These are phyloP conservation scores for Cliona cf. orientalis DNA, from an alignment of 37 sponge, comb jelly and placozoan species.

Conservation along the genomic window DNA sequence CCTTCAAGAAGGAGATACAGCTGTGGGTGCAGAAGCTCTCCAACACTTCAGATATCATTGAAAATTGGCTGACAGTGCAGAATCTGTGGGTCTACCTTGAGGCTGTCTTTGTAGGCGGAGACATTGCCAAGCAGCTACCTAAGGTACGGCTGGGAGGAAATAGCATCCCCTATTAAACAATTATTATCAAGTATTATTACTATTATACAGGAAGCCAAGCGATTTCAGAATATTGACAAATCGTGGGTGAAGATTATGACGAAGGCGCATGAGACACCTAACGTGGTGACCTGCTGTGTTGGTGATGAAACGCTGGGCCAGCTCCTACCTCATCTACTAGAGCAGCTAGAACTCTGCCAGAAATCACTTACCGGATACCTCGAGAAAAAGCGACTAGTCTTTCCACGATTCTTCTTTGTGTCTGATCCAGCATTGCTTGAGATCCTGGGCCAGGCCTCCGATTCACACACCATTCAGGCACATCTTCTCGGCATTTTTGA, in stretches of 20 bases:
- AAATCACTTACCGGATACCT: conserved; percentile 98
- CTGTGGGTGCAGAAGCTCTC: conserved; percentile 96
- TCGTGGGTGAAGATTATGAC: conserved; percentile 98
- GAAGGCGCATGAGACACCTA: conserved; percentile 91
- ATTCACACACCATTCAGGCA: conserved; percentile 98
- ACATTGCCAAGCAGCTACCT: conserved; percentile 99
- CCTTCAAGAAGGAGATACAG: conserved; percentile 93
- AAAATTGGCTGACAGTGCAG: conserved; percentile 97
- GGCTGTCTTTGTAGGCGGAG: conserved; percentile 99
- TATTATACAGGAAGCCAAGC: conserved; percentile 82
- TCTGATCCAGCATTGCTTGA: conserved; percentile 98
- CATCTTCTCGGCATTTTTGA: conserved; percentile 93
- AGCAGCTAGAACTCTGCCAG: conserved; percentile 97
- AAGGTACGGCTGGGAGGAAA: conserved; percentile 75
- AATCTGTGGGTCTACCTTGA: conserved; percentile 99
- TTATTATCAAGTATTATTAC: background rate
- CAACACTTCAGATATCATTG: conserved; percentile 96
- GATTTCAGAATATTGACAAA: conserved; percentile 93
- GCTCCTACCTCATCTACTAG: conserved; percentile 94
- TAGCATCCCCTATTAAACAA: background rate
- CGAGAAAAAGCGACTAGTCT: conserved; percentile 94
- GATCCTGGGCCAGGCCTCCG: conserved; percentile 98
- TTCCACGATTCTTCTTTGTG: conserved; percentile 98
- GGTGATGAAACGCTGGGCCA: conserved; percentile 97
- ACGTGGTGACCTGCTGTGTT: conserved; percentile 96